Conservation (phyloP, 2,888 invertebrate genomes). For the Oscheius sp. region DNA sequence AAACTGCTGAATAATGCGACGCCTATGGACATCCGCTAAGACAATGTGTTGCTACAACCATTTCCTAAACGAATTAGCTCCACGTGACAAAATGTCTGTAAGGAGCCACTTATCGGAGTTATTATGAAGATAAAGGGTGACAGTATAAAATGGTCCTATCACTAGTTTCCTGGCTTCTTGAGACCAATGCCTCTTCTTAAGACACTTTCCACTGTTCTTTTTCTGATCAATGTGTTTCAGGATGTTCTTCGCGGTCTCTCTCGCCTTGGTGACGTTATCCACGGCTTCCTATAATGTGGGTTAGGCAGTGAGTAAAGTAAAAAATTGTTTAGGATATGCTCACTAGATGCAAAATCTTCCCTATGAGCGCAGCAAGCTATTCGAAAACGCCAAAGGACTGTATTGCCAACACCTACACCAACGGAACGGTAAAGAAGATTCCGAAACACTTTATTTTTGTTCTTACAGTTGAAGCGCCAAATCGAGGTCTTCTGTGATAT, state of each 20-base stretch:
- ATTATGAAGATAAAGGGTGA: constrained; percentile 3
- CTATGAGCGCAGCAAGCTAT: constrained; percentile 29
- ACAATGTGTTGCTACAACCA: no score
- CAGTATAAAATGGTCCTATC: constrained; percentile 17
- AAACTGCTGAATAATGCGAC: no score
- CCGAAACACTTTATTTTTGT: no score
- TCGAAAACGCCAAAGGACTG: constrained; percentile 14
- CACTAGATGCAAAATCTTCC: constrained; percentile 15
- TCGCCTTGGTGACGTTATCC: constrained; percentile 20
- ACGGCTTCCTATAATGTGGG: constrained; percentile 29
- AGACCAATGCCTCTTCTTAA: not conserved
- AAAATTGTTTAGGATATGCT: constrained; percentile 8
- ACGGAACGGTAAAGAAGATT: constrained; percentile 8
- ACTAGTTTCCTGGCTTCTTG: constrained; percentile 13
- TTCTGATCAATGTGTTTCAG: constrained; percentile 8
- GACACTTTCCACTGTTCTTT: not conserved
- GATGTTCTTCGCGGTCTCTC: constrained; percentile 10
- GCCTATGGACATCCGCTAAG: no score
- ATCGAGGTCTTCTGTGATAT: constrained; percentile 27
- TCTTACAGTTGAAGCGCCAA: constrained; percentile 23
- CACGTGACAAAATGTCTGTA: constrained; percentile 14
- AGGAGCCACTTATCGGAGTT: not conserved
- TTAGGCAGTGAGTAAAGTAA: not conserved
- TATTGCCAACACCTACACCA: not conserved
- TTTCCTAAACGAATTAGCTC: not conserved